A percentile compares a stretch with the other conserved stretches of the same genome.
phyloP scores from a whole-genome alignment of 2,113 vertebrate species.

The Hippocampus barbouri region DNA sequence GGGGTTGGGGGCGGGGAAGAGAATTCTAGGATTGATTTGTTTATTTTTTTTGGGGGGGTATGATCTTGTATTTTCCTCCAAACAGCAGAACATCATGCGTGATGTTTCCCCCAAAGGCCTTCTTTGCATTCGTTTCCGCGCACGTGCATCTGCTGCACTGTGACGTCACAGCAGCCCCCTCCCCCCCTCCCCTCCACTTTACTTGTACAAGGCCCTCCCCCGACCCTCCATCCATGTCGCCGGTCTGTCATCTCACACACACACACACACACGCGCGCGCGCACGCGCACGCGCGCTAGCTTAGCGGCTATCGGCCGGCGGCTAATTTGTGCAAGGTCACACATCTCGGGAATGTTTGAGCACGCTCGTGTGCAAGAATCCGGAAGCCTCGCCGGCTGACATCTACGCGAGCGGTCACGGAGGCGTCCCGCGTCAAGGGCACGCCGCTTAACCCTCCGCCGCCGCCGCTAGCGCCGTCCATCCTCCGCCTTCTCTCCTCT shows the following conservation, averaged over 20 bases:
- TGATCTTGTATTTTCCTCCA: background rate
- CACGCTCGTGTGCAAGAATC: background rate
- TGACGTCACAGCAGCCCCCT: constrained; percentile 19
- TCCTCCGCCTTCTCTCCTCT: constrained; percentile 14
- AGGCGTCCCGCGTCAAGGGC: constrained; percentile 53
- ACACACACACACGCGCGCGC: background rate
- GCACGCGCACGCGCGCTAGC: background rate
- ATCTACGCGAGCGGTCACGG: constrained; percentile 45
- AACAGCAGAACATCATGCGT: background rate
- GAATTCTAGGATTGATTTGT: too few species aligned
- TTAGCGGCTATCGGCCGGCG: background rate
- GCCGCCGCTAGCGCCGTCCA: background rate
- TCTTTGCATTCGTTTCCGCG: background rate
- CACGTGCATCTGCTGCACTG: constrained; percentile 15
- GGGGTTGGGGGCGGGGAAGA: too few species aligned
- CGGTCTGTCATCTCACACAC: background rate
- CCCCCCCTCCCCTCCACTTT: background rate
- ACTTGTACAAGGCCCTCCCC: background rate
- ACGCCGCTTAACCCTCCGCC: constrained; percentile 9
- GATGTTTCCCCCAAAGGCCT: constrained; percentile 10
- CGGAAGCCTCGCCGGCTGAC: constrained; percentile 15
- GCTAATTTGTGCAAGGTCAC: background rate
- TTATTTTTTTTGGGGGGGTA: too few species aligned
- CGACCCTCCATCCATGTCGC: background rate
- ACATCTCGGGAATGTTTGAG: background rate